These are phyloP conservation scores for Vireo altiloquus DNA, from an alignment of 2,113 vertebrate species.

Conservation along the genomic window DNA sequence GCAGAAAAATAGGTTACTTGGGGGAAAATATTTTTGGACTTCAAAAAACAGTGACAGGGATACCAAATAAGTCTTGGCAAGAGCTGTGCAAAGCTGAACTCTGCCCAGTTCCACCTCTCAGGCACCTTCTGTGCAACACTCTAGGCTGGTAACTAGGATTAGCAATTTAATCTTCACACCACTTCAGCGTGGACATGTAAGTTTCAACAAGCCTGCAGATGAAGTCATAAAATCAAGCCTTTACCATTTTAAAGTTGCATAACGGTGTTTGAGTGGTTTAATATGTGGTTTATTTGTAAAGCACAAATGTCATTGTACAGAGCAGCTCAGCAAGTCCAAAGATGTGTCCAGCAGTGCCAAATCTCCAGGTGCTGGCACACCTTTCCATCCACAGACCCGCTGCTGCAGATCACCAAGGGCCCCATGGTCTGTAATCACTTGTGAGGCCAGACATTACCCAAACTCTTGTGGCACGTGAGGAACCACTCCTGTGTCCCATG, in stretches of 20 bases:
- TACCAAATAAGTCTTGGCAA: neutral
- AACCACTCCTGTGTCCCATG: neutral
- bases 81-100: neutral
- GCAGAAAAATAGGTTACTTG: neutral
- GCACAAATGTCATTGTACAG: fast-evolving
- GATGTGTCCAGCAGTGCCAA: neutral
- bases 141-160: neutral
- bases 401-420: neutral
- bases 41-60: neutral
- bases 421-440: neutral
- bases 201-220: neutral
- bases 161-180: neutral
- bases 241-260: neutral
- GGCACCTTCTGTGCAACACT: neutral
- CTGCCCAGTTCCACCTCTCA: neutral
- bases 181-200: neutral
- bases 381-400: neutral
- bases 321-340: neutral
- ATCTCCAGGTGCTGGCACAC: neutral
- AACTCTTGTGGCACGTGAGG: fast-evolving
- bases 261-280: neutral
- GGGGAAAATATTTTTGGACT: neutral
- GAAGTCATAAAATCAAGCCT: neutral
- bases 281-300: neutral
- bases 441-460: neutral